These are phyloP conservation scores for Syritta pipiens DNA, from an alignment of 2,888 invertebrate genomes.

Conservation along the genomic window DNA sequence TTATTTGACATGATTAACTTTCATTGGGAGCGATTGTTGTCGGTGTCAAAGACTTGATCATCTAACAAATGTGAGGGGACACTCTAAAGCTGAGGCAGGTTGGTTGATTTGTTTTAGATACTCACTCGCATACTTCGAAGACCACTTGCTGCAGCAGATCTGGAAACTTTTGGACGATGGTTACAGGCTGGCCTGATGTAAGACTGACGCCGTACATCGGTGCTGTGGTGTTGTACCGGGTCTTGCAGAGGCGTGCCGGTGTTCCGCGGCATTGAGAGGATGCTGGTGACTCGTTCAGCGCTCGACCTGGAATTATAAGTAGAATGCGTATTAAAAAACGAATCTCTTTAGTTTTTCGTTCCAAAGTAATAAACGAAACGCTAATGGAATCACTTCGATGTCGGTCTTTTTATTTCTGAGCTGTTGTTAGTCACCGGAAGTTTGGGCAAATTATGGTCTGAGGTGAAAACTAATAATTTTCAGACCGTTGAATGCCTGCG, in stretches of 20 bases:
- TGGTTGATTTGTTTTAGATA: constrained; percentile 71
- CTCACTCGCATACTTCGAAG: constrained; percentile 95
- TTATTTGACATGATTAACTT: constrained; percentile 61
- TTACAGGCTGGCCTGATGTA: constrained; percentile 94
- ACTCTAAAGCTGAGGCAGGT: not conserved
- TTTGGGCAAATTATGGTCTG: no score
- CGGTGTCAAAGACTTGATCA: not conserved
- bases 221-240: constrained; percentile 94
- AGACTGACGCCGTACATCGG: constrained; percentile 97
- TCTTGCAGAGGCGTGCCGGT: constrained; percentile 89
- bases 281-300: constrained; percentile 75
- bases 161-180: constrained; percentile 96
- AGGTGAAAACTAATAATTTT: no score
- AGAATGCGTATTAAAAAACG: not conserved
- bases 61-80: not conserved
- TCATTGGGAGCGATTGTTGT: constrained; percentile 27
- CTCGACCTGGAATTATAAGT: constrained; percentile 75
- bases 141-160: constrained; percentile 95
- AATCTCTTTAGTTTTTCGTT: no score
- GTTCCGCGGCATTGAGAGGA: constrained; percentile 82
- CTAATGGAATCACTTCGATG: no score
- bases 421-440: no score
- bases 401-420: no score
- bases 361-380: no score
- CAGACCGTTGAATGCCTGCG: no score